Conservation (phyloP, 2,888 invertebrate genomes). For the Dynastes hyllus region DNA sequence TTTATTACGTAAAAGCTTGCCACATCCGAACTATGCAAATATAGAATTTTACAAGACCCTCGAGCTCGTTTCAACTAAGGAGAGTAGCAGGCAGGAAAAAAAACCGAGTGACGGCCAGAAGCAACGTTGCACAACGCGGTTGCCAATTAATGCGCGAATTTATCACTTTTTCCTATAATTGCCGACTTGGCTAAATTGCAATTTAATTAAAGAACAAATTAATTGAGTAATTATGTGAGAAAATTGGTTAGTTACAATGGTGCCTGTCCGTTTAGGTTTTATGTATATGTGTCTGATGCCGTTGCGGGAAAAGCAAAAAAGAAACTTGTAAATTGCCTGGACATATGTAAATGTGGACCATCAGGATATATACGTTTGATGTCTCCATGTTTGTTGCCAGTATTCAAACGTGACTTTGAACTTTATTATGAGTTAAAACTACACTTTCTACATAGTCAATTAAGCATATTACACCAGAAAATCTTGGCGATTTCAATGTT, state of each 20-base stretch:
- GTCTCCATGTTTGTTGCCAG: no score
- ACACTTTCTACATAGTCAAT: no score
- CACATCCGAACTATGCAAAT: neutral
- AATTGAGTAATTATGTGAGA: slow-evolving; percentile 34
- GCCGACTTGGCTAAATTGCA: slow-evolving; percentile 24
- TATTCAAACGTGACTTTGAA: no score
- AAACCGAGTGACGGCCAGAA: neutral
- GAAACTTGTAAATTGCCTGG: no score
- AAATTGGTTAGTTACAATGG: slow-evolving; percentile 21
- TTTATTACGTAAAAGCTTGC: neutral
- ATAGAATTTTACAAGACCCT: neutral
- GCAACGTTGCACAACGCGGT: slow-evolving; percentile 24
- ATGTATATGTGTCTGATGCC: neutral
- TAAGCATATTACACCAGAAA: no score
- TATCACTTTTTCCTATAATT: slow-evolving; percentile 38
- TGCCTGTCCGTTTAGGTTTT: neutral
- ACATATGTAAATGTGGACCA: no score
- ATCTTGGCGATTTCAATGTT: no score
- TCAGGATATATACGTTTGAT: no score
- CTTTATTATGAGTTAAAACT: no score
- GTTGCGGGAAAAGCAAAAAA: no score
- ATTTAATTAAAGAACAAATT: slow-evolving; percentile 28
- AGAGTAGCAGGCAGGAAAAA: neutral
- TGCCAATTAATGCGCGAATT: slow-evolving; percentile 26
- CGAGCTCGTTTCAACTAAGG: neutral